Evolutionary conservation across 2,888 invertebrate species (phyloP).

Genomic region (Kuschelorhynchus macadamiae): DNA sequence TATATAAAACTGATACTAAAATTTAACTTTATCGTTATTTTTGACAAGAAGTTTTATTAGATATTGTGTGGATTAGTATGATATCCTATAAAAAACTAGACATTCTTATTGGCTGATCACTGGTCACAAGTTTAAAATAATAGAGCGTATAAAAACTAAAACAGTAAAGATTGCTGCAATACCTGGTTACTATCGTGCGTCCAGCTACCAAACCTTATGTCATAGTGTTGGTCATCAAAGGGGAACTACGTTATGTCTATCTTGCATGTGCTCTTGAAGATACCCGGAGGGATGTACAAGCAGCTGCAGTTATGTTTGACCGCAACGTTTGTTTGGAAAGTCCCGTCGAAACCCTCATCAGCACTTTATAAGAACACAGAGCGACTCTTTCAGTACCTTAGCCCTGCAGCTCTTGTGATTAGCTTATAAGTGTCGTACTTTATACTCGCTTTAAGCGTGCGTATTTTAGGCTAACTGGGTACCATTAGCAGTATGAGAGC

Average conservation of each 20-base stretch:
- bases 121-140: slow-evolving; percentile 10
- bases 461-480: not conserved
- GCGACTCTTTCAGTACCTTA: slow-evolving; percentile 56
- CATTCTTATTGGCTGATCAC: too few relatives aligned
- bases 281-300: slow-evolving; percentile 97
- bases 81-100: too few relatives aligned
- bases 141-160: slow-evolving; percentile 24
- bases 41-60: too few relatives aligned
- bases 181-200: slow-evolving; percentile 98
- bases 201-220: slow-evolving; percentile 99
- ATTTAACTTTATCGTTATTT: too few relatives aligned
- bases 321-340: slow-evolving; percentile 98
- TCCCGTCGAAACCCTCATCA: slow-evolving; percentile 99
- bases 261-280: slow-evolving; percentile 98
- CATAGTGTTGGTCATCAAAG: slow-evolving; percentile 98
- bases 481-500: not conserved
- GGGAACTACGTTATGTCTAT: slow-evolving; percentile 99
- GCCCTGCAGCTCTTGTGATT: slow-evolving; percentile 57
- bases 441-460: not conserved
- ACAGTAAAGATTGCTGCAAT: slow-evolving; percentile 51
- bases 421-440: slow-evolving; percentile 52
- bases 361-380: slow-evolving; percentile 80
- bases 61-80: too few relatives aligned
- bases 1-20: too few relatives aligned
- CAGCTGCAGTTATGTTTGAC: slow-evolving; percentile 95